Conservation (phyloP, 2,888 invertebrate genomes). For the Dolichomitus sp. region DNA sequence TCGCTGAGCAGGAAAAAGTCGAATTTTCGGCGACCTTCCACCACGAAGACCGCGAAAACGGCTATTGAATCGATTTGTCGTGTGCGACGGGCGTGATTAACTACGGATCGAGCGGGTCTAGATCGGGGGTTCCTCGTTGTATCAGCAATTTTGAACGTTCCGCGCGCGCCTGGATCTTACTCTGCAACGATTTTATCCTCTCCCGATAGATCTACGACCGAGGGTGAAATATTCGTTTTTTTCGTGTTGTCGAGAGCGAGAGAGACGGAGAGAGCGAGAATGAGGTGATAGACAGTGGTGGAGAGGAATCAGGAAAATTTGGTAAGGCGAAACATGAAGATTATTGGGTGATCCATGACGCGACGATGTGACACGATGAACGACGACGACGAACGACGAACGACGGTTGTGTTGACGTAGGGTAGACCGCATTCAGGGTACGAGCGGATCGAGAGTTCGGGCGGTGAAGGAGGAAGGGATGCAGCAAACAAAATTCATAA, state of each 20-base stretch:
- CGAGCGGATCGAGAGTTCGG: constrained; percentile 39
- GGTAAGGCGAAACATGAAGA: constrained; percentile 52
- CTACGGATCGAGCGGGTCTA: constrained; percentile 92
- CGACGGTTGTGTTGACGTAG: constrained; percentile 45
- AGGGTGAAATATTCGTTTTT: constrained; percentile 37
- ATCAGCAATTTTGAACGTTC: constrained; percentile 96
- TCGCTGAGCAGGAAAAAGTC: constrained; percentile 36
- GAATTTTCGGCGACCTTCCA: constrained; percentile 55
- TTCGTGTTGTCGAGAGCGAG: constrained; percentile 63
- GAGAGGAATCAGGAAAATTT: constrained; percentile 8
- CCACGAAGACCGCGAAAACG: constrained; percentile 57
- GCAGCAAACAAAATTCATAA: constrained; percentile 84
- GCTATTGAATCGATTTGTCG: constrained; percentile 10
- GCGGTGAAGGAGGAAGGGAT: constrained; percentile 71
- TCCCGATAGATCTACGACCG: constrained; percentile 92
- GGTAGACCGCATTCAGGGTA: constrained; percentile 43
- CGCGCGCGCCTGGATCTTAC: constrained; percentile 94
- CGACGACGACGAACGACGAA: constrained; percentile 67
- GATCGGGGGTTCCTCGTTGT: constrained; percentile 95
- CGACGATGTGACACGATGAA: constrained; percentile 60
- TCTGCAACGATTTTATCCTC: constrained; percentile 94
- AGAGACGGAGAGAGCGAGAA: constrained; percentile 70
- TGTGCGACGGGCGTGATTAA: constrained; percentile 28
- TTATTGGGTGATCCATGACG: constrained; percentile 56
- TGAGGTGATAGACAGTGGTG: constrained; percentile 44